Percentiles rank a stretch among this genome's conserved stretches.
phyloP scores from a whole-genome alignment of 2,888 invertebrate species.

The Cinara cedri region DNA sequence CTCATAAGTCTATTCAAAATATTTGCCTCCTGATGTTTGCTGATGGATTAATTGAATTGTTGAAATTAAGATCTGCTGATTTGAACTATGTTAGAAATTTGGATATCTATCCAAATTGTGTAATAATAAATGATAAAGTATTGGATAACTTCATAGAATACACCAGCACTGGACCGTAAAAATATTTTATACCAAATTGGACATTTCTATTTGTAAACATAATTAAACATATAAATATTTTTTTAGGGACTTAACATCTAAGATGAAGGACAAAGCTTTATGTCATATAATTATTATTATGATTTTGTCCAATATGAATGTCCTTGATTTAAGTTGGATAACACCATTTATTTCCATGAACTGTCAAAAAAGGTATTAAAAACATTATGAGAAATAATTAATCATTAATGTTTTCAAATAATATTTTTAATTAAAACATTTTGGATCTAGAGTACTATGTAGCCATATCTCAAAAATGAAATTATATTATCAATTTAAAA shows the following conservation, averaged over 20 bases:
- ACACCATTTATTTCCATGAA: constrained; percentile 13
- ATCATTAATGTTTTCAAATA: background rate
- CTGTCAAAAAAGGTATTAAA: constrained; percentile 40
- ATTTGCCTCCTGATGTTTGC: constrained; percentile 35
- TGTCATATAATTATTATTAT: constrained; percentile 48
- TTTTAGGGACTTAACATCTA: constrained; percentile 39
- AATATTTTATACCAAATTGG: too few relatives aligned
- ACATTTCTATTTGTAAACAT: too few relatives aligned
- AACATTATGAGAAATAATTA: too few relatives aligned
- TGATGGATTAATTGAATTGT: constrained; percentile 27
- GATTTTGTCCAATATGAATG: constrained; percentile 22
- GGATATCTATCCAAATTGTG: constrained; percentile 29
- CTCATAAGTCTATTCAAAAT: constrained; percentile 41
- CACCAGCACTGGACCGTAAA: constrained; percentile 21
- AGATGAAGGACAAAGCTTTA: constrained; percentile 47
- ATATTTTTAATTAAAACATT: background rate
- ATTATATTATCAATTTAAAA: too few relatives aligned
- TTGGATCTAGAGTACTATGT: too few relatives aligned
- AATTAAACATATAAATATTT: background rate
- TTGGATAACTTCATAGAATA: constrained; percentile 46
- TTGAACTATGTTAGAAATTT: background rate
- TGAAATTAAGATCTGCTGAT: background rate
- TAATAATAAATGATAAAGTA: constrained; percentile 29
- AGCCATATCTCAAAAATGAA: too few relatives aligned
- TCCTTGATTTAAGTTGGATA: constrained; percentile 24